Percentiles rank a stretch among this genome's conserved stretches.
Conservation (phyloP, 2,888 invertebrate species). For the Plemyria rubiginata region DNA sequence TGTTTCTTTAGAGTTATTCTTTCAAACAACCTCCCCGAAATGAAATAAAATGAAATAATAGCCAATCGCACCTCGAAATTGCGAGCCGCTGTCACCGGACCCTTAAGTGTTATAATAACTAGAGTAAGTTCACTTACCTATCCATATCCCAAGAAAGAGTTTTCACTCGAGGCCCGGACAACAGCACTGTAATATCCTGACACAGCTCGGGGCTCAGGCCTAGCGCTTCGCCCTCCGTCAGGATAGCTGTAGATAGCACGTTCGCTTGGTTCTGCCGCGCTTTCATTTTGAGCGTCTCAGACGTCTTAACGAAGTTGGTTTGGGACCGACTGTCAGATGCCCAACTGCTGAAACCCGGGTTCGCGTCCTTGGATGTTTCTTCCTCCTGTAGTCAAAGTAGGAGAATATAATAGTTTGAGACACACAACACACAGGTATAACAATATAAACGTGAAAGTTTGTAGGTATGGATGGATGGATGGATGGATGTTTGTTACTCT, state of each 20-base stretch:
- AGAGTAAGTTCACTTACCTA: constrained; percentile 52
- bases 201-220: constrained; percentile 87
- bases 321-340: constrained; percentile 75
- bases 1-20: too few species aligned
- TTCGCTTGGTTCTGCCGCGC: constrained; percentile 77
- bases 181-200: constrained; percentile 88
- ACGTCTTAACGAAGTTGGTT: constrained; percentile 81
- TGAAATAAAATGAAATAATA: too few species aligned
- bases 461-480: too few species aligned
- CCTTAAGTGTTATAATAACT: too few species aligned
- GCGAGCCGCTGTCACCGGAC: too few species aligned
- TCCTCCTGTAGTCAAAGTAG: constrained; percentile 57
- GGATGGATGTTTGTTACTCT: too few species aligned
- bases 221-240: constrained; percentile 86
- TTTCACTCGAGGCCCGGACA: constrained; percentile 89
- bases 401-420: too few species aligned
- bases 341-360: constrained; percentile 74
- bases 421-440: too few species aligned
- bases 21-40: too few species aligned
- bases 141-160: constrained; percentile 88
- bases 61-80: too few species aligned
- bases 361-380: constrained; percentile 45
- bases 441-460: too few species aligned
- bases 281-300: constrained; percentile 73
- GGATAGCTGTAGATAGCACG: constrained; percentile 82